Conservation (phyloP, 2,797 vertebrate species). For the Chiroxiphia lanceolata region DNA sequence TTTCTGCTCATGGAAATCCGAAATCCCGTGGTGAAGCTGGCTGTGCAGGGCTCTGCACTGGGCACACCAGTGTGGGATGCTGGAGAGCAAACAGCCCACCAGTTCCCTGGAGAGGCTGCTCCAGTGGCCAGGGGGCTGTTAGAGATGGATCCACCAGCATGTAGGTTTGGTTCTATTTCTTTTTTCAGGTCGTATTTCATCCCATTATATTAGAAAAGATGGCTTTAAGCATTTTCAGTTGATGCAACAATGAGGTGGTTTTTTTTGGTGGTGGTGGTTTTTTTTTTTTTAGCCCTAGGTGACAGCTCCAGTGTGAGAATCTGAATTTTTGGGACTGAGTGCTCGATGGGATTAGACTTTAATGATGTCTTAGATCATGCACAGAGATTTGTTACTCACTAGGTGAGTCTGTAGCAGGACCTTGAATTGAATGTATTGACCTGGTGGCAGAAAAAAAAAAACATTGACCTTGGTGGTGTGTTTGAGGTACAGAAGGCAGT, state of each 20-base stretch:
- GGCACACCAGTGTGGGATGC: not conserved
- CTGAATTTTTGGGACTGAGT: not conserved
- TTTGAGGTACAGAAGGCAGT: not conserved
- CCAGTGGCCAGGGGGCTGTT: not conserved
- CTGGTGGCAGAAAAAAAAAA: not conserved
- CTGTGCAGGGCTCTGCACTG: not conserved
- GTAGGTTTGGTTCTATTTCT: not conserved
- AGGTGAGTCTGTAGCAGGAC: not conserved
- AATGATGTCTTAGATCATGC: not conserved
- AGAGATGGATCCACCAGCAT: not conserved
- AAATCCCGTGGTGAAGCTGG: not conserved
- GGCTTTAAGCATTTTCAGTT: not conserved
- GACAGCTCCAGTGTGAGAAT: not conserved
- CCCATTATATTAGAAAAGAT: accelerated
- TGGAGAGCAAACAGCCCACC: not conserved
- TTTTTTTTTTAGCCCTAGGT: not conserved
- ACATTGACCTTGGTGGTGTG: not conserved
- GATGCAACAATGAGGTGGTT: not conserved
- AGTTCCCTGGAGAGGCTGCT: not conserved
- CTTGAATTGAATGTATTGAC: not conserved
- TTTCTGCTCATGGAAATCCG: not conserved
- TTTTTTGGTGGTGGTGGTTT: no score
- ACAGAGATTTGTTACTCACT: not conserved
- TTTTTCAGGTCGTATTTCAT: not conserved
- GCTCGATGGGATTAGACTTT: not conserved